Evolutionary conservation across 2,797 vertebrate species (phyloP), one percentile per base, ranked within the genome.

Genomic region (Cynopterus sphinx): DNA sequence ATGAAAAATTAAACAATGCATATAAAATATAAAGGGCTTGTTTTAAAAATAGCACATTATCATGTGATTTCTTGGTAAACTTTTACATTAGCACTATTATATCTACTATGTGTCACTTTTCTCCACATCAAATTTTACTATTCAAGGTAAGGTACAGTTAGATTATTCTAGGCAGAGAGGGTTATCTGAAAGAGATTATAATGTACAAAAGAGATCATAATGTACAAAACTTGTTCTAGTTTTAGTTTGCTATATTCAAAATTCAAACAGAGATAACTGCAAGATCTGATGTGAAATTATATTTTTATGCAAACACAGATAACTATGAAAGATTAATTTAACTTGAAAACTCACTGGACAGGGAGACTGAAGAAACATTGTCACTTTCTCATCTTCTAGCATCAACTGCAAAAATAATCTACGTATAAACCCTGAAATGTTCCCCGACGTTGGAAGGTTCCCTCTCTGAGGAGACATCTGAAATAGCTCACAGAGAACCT

Each of bases 401-500:
- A 99, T 99, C 91, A 99, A 98, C 95, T 99, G 99, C 98, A 99
- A 98, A 98, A 99, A 99, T 67, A 99, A 99, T 67, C 99, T 99
- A 96, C 99, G 98, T 95, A 99, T 99, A 98, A 99, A 99, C 93
- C 99, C 99, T 22, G 99, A 99, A 98, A 99, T 99, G 97, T 99
- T 99, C 92, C 99, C 99, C 65, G 99, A 99, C 67, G 99, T 98
- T 12, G 99, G 99, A 61, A 99, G 98, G 46, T 99, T 99, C 57
- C 99, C 99, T 96, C 99, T 98, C 98, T 99, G 99, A 90, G 99
- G 99, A 86, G 99, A 99, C 5, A 99, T 99, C 98, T 99, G 99
- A 98, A 99, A 99, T 87, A 99, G 98, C 98, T 99, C 99, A 98
- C 99, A 99, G 36, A 99, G 99, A 97, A 99, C 99, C 99, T 99